These are phyloP conservation scores for Netelia virgata DNA, from an alignment of 2,888 invertebrate species.

Conservation along the genomic window DNA sequence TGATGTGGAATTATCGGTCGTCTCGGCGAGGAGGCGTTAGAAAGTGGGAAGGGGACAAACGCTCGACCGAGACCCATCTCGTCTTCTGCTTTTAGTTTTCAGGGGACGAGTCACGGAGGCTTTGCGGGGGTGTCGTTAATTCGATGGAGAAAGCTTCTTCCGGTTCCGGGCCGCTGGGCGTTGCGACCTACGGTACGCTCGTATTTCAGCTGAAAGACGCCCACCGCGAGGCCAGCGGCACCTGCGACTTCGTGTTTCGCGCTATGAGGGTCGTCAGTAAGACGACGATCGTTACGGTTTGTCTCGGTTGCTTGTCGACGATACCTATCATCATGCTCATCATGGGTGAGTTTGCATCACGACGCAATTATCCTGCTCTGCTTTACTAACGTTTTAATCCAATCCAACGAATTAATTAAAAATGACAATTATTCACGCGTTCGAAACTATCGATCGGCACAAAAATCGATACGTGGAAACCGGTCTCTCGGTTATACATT, in stretches of 20 bases:
- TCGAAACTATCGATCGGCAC: neutral
- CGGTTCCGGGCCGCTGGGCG: constrained; percentile 81
- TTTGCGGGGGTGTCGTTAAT: constrained; percentile 86
- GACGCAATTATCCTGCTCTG: no score
- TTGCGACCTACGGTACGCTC: constrained; percentile 90
- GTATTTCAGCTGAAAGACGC: constrained; percentile 93
- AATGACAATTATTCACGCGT: no score
- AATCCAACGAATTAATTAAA: no score
- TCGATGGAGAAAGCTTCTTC: constrained; percentile 81
- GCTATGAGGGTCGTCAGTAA: constrained; percentile 91
- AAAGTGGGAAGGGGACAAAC: no score
- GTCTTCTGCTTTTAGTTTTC: constrained; percentile 87
- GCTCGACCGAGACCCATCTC: constrained; percentile 27
- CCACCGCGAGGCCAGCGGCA: constrained; percentile 91
- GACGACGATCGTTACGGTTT: constrained; percentile 90
- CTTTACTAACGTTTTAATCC: no score
- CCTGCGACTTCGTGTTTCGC: constrained; percentile 90
- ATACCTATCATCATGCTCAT: constrained; percentile 91
- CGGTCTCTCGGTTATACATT: neutral
- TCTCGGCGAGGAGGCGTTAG: neutral
- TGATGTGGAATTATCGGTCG: constrained; percentile 62
- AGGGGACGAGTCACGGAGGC: constrained; percentile 90
- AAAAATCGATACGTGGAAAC: constrained; percentile 11
- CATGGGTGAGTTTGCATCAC: constrained; percentile 88
- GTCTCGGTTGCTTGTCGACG: constrained; percentile 89